Conservation (phyloP, 1,140 invertebrate species). For the Eufriesea mexicana region DNA sequence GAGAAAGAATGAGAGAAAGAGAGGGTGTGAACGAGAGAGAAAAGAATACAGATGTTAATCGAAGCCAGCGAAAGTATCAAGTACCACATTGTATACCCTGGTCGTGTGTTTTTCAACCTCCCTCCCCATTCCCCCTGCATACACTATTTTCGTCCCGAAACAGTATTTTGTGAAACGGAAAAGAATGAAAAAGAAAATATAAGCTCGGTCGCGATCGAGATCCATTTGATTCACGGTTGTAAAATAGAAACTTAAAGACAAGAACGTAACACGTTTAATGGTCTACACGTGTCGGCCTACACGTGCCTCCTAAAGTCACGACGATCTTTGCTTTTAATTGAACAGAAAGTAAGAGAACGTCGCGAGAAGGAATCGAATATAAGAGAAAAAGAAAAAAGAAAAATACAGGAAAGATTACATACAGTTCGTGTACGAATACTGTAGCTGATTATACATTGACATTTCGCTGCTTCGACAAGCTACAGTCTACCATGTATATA, state of each 20-base stretch:
- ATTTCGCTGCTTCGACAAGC: slow-evolving; percentile 80
- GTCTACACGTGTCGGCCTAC: slow-evolving; percentile 66
- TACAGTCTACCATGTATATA: slow-evolving; percentile 82
- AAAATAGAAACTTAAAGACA: neutral
- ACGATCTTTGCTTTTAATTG: slow-evolving; percentile 25
- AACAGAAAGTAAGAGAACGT: slow-evolving; percentile 6
- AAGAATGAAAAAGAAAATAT: neutral
- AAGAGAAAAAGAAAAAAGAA: slow-evolving; percentile 6
- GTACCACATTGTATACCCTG: slow-evolving; percentile 7
- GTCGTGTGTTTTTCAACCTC: neutral
- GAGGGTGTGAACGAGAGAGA: slow-evolving; percentile 51
- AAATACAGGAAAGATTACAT: slow-evolving; percentile 2
- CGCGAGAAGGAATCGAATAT: neutral
- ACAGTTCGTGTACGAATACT: slow-evolving; percentile 63
- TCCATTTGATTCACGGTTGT: neutral
- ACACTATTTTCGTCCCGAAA: slow-evolving; percentile 33
- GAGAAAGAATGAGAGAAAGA: slow-evolving; percentile 61
- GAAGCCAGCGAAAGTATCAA: slow-evolving; percentile 68
- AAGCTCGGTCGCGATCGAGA: slow-evolving; percentile 1
- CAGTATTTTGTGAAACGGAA: neutral
- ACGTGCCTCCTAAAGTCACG: slow-evolving; percentile 62
- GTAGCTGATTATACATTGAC: slow-evolving; percentile 74
- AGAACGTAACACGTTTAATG: slow-evolving; percentile 32
- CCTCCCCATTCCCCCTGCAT: neutral
- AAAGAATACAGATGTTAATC: slow-evolving; percentile 60